Evolutionary conservation across 2,888 invertebrate genomes (phyloP).

Genomic region (Drosophila histrio): DNA sequence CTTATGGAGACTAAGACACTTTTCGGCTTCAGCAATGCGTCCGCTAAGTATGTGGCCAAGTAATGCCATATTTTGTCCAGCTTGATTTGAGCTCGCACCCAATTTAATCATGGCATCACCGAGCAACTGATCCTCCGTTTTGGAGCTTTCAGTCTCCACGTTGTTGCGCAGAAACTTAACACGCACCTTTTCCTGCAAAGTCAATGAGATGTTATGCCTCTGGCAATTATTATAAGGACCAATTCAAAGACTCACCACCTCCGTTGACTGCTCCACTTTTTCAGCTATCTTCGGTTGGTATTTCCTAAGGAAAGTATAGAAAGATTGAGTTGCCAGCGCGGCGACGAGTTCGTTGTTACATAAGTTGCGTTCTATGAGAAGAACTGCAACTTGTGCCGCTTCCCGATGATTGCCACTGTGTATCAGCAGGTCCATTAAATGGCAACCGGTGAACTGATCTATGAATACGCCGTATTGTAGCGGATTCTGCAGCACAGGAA

Average conservation of each 20-base stretch:
- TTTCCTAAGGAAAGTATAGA: conserved; percentile 88
- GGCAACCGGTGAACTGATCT: conserved; percentile 91
- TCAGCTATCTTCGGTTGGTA: conserved; percentile 55
- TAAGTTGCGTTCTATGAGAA: conserved; percentile 96
- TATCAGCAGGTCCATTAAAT: conserved; percentile 92
- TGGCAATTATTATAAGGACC: neutral
- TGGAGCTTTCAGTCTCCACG: conserved; percentile 94
- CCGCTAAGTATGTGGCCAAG: conserved; percentile 88
- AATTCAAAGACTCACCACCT: conserved; percentile 52
- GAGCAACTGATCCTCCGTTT: conserved; percentile 78
- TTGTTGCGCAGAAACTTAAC: conserved; percentile 92
- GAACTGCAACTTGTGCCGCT: conserved; percentile 91
- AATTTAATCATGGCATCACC: conserved; percentile 48
- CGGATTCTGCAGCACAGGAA: conserved; percentile 91
- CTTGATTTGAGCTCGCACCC: conserved; percentile 3
- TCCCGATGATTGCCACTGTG: conserved; percentile 87
- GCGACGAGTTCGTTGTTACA: conserved; percentile 89
- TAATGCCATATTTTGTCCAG: conserved; percentile 86
- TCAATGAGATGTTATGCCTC: too few species aligned
- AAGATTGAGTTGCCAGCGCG: conserved; percentile 89
- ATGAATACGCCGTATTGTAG: conserved; percentile 95
- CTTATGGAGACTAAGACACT: conserved; percentile 9
- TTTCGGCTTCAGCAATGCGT: conserved; percentile 86
- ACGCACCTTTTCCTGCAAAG: conserved; percentile 87
- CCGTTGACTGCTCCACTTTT: conserved; percentile 83